Conservation (phyloP, 2,113 vertebrate species). For the Calonectris borealis region DNA sequence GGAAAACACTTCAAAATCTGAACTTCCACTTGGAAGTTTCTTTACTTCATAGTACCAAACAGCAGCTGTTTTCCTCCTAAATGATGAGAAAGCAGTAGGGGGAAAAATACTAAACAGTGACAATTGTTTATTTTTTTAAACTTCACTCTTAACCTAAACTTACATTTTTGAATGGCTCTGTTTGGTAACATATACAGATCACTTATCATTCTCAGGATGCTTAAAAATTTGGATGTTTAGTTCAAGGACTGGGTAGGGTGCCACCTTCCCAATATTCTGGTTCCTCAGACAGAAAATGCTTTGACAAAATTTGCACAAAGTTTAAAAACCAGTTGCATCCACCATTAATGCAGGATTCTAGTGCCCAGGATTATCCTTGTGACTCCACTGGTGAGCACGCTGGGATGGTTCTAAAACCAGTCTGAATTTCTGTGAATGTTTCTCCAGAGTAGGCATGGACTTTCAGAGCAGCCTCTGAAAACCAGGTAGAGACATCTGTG, state of each 20-base stretch:
- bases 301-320: not conserved
- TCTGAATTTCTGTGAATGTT: not conserved
- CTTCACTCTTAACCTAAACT: not conserved
- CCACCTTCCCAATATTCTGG: not conserved
- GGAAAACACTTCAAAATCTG: not conserved
- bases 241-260: not conserved
- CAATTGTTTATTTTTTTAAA: not conserved
- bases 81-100: not conserved
- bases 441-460: not conserved
- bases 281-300: not conserved
- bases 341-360: not conserved
- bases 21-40: not conserved
- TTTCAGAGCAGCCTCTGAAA: not conserved
- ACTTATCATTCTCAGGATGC: not conserved
- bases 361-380: not conserved
- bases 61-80: not conserved
- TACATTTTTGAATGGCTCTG: not conserved
- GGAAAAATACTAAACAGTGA: not conserved
- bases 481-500: not conserved
- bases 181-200: not conserved
- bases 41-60: not conserved
- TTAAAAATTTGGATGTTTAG: not conserved
- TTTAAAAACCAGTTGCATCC: not conserved
- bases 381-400: not conserved
- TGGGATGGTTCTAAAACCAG: not conserved